phyloP scores from a whole-genome alignment of 2,113 vertebrate species.

The Sebastes schlegelii region DNA sequence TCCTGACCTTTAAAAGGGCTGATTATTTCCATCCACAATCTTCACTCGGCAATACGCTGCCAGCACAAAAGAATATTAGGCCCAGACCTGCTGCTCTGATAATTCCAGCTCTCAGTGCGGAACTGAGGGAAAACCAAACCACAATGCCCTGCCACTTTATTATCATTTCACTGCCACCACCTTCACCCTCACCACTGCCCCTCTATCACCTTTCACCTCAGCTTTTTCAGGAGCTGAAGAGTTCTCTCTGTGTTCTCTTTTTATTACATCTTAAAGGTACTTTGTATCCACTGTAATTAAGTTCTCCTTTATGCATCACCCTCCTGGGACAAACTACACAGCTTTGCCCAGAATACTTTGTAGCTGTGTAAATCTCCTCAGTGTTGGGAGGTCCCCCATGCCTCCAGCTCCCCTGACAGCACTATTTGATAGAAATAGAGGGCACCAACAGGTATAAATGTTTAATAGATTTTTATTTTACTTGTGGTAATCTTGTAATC shows the following conservation, averaged over 20 bases:
- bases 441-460: constrained; percentile 68
- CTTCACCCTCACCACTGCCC: constrained; percentile 58
- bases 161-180: constrained; percentile 63
- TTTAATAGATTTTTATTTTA: constrained; percentile 81
- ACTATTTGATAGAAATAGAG: constrained; percentile 46
- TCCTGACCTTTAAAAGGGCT: constrained; percentile 78
- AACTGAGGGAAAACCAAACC: constrained; percentile 58
- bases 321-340: constrained; percentile 46
- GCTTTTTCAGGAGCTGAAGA: constrained; percentile 23
- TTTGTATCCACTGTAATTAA: constrained; percentile 63
- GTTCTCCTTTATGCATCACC: constrained; percentile 52
- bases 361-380: constrained; percentile 52
- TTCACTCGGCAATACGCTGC: constrained; percentile 74
- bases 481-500: constrained; percentile 76
- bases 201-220: constrained; percentile 54
- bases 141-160: constrained; percentile 57
- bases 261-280: constrained; percentile 59
- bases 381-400: constrained; percentile 21
- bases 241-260: constrained; percentile 29
- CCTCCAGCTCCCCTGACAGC: constrained; percentile 45
- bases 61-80: constrained; percentile 80
- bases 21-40: constrained; percentile 82
- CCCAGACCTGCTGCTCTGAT: constrained; percentile 75
- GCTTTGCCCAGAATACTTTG: constrained; percentile 47
- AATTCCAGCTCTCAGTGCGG: constrained; percentile 60